Conservation (phyloP, 2,888 invertebrate genomes). For the Agriotes lineatus region DNA sequence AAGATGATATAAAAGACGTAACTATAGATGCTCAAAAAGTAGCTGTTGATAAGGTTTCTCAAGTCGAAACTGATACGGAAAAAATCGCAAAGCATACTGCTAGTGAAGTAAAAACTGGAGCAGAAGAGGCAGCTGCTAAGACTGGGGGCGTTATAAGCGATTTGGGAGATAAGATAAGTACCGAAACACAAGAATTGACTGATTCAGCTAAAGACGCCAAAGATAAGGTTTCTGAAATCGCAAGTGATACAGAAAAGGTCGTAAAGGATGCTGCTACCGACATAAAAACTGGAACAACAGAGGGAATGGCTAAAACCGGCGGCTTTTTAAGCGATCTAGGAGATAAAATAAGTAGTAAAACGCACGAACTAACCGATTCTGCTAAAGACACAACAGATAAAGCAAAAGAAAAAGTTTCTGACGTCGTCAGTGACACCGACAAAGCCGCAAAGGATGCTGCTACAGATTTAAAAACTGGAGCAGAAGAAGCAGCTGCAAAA, state of each 20-base stretch:
- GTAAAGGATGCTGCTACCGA: slow-evolving; percentile 1
- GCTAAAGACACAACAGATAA: slow-evolving; percentile 32
- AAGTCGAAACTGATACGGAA: slow-evolving; percentile 27
- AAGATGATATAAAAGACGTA: slow-evolving; percentile 2
- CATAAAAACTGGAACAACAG: too few relatives aligned
- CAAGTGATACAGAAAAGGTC: slow-evolving; percentile 15
- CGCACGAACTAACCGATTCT: slow-evolving; percentile 31
- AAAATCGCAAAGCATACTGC: neutral
- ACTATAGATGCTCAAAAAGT: slow-evolving; percentile 26
- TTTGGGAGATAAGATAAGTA: slow-evolving; percentile 40
- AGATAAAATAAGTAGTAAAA: slow-evolving; percentile 37
- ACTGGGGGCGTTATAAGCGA: slow-evolving; percentile 44
- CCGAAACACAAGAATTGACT: slow-evolving; percentile 28
- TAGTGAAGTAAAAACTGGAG: slow-evolving; percentile 8
- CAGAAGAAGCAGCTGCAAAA: slow-evolving; percentile 30
- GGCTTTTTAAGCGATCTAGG: slow-evolving; percentile 38
- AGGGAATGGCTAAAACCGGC: too few relatives aligned
- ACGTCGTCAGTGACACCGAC: slow-evolving; percentile 7
- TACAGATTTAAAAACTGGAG: slow-evolving; percentile 20
- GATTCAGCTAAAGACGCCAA: slow-evolving; percentile 35
- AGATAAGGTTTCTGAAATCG: slow-evolving; percentile 17
- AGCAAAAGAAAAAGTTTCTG: slow-evolving; percentile 27
- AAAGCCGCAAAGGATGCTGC: slow-evolving; percentile 39
- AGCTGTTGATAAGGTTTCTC: slow-evolving; percentile 49
- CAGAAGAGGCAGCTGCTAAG: slow-evolving; percentile 31